Evolutionary conservation across 2,113 vertebrate genomes (phyloP), one percentile per base, ranked within the genome.

Genomic region (Capreolus pygargus): DNA sequence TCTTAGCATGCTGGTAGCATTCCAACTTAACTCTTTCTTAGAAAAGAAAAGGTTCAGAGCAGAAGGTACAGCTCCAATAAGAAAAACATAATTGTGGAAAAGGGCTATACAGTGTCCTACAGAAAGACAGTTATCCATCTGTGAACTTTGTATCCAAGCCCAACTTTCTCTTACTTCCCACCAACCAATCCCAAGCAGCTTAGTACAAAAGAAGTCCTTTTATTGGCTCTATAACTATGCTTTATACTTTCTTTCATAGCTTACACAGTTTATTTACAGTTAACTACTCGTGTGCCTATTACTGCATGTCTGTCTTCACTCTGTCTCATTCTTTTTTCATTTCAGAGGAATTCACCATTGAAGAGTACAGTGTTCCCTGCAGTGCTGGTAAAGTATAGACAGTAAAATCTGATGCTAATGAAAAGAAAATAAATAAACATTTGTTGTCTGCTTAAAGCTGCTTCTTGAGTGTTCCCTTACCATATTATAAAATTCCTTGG

Each of bases 291-390:
- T 28, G 17, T 54, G 28, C 10, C 12, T 87, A 1, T 60, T 64
- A 19, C 21, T 92, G 30, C 78, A 43, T 33, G 36, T 58, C 43
- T 39, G 30, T 78, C 50, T 89, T 96, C 14, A 43, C 30, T 74
- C 23, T 94, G 1, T 43, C 23, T 8, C 30, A 47, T 45, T 50
- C 14, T 81, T 86, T 95, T 84, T 97, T 14, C 83, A 5, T 98
- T 98, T 95, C 95, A 98, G 98, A 97, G 95, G 98, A 98, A 87
- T 94, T 97, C 54, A 23, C 92, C 23, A 95, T 98, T 92, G 95
- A 98, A 86, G 97, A 98, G 67, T 98, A 98, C 67, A 96, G 21
- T 7, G 78, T 83, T 39, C 97, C 98, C 45, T 98, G 98, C 88
- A 95, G 88, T 67, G 23, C 58, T 47, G 97, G 95, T 97, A 97